Base-by-base conservation (phyloP, 2,113 vertebrate species). In the Tachuris rubrigastra region DNA sequence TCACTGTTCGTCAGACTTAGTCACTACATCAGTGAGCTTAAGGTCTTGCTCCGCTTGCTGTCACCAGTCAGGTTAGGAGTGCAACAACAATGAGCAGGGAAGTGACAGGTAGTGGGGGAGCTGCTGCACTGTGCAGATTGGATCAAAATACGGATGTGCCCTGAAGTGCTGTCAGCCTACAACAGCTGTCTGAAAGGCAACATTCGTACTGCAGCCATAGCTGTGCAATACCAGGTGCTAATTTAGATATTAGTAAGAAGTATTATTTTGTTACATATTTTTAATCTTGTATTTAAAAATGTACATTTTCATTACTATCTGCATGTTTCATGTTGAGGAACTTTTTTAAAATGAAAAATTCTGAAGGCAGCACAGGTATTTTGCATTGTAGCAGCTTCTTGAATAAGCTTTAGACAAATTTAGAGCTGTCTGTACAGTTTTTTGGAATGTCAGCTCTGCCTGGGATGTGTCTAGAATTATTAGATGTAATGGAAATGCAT, bases 101-200 rank as follows among this genome's bases (percentile, higher is more conserved):
- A 68, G 41, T 93, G 90, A 85, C 84, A 81, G 69, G 25, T 25
- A 9, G 68, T 5, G 68, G 23, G 50, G 65, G 22, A 94, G 73
- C 74, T 71, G 46, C 84, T 35, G 24, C 41, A 14, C 78, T 72
- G 2, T 82, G 73, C 0, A 1, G 65, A 21, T 44, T 59, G 78
- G 76, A 91, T 89, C 49, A 72, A 89, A 91, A 94, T 79, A 41
- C 5, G 81, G 85, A 93, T 82, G 35, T 89, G 69, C 87, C 90
- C 95, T 3, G 31, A 56, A 87, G 85, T 56, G 80, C 53, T 94
- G 74, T 74, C 77, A 85, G 74, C 60, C 81, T 59, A 23, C 0
- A 0, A 78, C 59, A 2, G 11, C 83, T 3, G 2, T 59, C 69
- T 93, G 80, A 47, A 69, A 74, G 85, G 80, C 0, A 0, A 33